Conservation (phyloP, 2,797 vertebrate species). For the Sebastes minor region DNA sequence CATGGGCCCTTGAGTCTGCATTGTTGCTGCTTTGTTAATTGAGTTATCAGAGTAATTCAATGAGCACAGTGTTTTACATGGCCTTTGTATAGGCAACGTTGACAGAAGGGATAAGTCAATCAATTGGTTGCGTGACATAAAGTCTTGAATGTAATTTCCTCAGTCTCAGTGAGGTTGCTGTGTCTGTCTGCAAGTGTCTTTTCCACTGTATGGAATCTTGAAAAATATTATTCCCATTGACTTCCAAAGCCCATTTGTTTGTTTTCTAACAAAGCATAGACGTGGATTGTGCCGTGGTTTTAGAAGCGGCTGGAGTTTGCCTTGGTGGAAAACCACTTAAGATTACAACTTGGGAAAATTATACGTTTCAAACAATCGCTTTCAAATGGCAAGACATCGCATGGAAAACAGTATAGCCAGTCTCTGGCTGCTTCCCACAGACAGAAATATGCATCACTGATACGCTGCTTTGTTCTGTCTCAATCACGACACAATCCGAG, state of each 20-base stretch:
- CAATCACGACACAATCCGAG: slow-evolving; percentile 3
- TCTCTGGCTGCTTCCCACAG: slow-evolving; percentile 32
- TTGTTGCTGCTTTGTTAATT: not conserved
- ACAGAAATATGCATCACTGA: slow-evolving; percentile 53
- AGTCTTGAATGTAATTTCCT: slow-evolving; percentile 2
- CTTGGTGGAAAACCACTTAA: slow-evolving; percentile 52
- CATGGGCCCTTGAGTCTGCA: not conserved
- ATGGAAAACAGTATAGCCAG: slow-evolving; percentile 37
- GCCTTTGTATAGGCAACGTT: not conserved
- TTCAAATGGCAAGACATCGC: slow-evolving; percentile 41
- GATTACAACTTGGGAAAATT: slow-evolving; percentile 65
- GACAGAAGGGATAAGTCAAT: not conserved
- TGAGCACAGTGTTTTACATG: not conserved
- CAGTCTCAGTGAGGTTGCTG: not conserved
- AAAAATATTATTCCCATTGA: slow-evolving; percentile 31
- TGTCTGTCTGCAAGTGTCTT: not conserved
- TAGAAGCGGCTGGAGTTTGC: slow-evolving; percentile 43
- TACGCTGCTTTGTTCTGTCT: slow-evolving; percentile 24
- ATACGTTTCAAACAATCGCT: slow-evolving; percentile 58
- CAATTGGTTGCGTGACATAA: not conserved
- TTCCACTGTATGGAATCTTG: not conserved
- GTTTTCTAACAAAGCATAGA: slow-evolving; percentile 50
- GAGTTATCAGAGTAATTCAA: slow-evolving; percentile 1
- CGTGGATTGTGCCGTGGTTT: slow-evolving; percentile 30
- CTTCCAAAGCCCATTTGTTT: slow-evolving; percentile 37